A percentile compares a stretch with the other conserved stretches of the same genome.
phyloP scores from a whole-genome alignment of 2,797 vertebrate species.

The Novumbra hubbsi region DNA sequence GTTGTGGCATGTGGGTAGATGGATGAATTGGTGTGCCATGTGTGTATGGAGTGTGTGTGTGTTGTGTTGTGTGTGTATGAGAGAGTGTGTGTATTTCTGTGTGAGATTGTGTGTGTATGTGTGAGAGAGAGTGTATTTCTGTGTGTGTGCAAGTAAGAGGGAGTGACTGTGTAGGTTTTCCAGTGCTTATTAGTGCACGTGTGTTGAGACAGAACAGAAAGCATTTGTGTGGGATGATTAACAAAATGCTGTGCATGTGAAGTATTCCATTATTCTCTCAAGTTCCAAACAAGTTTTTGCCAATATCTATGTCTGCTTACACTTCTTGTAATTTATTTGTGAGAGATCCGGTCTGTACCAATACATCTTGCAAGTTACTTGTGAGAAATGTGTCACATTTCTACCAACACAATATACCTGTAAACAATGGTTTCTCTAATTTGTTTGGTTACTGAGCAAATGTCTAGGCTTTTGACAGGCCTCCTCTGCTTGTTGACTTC shows the following conservation, averaged over 20 bases:
- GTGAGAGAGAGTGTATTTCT: not conserved
- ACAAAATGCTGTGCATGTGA: not conserved
- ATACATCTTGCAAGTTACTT: too few relatives aligned
- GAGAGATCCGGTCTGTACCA: not conserved
- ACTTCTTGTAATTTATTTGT: not conserved
- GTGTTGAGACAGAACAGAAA: constrained; percentile 9
- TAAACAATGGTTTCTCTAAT: too few relatives aligned
- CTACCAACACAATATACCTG: too few relatives aligned
- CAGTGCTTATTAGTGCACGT: not conserved
- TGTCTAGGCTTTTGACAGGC: too few relatives aligned
- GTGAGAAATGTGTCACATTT: too few relatives aligned
- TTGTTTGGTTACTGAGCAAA: too few relatives aligned
- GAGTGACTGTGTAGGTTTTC: not conserved
- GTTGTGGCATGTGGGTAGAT: not conserved
- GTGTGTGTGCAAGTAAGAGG: not conserved
- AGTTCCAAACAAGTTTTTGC: not conserved
- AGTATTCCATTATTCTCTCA: not conserved
- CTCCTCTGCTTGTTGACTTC: too few relatives aligned
- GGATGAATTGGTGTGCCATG: not conserved
- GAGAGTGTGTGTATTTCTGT: not conserved
- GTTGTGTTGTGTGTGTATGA: constrained; percentile 8
- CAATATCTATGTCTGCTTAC: not conserved
- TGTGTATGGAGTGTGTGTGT: not conserved
- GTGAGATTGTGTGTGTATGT: not conserved
- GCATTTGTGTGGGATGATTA: not conserved